Conservation (phyloP, 1,140 invertebrate genomes). For the Drosophila arizonae region DNA sequence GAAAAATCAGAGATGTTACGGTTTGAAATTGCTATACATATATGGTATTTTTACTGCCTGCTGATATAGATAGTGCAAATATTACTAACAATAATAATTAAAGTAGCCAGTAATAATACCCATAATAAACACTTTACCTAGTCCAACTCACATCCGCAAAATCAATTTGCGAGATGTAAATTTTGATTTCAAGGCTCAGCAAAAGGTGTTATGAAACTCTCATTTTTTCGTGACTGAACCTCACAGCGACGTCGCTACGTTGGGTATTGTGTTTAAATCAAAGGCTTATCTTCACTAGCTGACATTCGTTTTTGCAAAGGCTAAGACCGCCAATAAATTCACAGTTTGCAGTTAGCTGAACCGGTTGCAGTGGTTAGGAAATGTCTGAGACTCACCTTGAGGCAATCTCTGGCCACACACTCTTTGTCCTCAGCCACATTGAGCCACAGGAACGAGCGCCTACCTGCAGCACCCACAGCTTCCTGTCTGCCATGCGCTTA, state of each 20-base stretch:
- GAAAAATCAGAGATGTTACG: too few relatives aligned
- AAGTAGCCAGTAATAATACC: too few relatives aligned
- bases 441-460: slow-evolving; percentile 11
- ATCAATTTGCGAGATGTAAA: too few relatives aligned
- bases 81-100: too few relatives aligned
- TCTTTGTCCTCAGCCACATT: slow-evolving; percentile 5
- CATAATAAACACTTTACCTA: too few relatives aligned
- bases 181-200: too few relatives aligned
- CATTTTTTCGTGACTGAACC: neutral
- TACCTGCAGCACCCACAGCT: slow-evolving; percentile 33
- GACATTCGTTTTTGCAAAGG: slow-evolving; percentile 11
- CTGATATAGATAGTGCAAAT: neutral
- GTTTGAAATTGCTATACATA: too few relatives aligned
- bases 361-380: slow-evolving; percentile 15
- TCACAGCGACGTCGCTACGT: neutral
- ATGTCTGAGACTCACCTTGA: neutral
- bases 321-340: neutral
- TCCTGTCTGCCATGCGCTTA: slow-evolving; percentile 52
- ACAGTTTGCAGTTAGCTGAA: slow-evolving; percentile 8
- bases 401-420: neutral
- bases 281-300: neutral
- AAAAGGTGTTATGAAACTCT: too few relatives aligned
- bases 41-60: too few relatives aligned
- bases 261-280: neutral
- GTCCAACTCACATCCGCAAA: too few relatives aligned